These are phyloP conservation scores for Climacteris rufus DNA, from an alignment of 2,113 vertebrate species.

Conservation along the genomic window DNA sequence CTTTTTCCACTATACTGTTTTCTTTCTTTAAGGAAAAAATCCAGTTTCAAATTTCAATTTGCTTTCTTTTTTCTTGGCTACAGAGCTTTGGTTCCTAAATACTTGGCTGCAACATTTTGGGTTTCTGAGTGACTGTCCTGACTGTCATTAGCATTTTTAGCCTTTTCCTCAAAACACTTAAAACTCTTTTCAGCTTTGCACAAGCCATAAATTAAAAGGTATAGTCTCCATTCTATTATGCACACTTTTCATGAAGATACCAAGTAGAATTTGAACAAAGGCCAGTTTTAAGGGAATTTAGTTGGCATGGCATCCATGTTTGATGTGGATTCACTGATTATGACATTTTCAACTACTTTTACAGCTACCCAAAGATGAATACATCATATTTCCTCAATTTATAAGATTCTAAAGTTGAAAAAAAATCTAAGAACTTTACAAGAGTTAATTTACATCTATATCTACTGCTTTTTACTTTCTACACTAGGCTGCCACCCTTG, in stretches of 20 bases:
- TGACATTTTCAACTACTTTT: not conserved
- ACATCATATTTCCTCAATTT: not conserved
- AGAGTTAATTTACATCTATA: not conserved
- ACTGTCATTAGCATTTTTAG: not conserved
- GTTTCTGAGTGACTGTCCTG: not conserved
- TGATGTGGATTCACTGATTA: not conserved
- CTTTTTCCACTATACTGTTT: not conserved
- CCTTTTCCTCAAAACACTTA: not conserved
- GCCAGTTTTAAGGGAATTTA: not conserved
- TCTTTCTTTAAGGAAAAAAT: not conserved
- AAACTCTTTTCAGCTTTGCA: not conserved
- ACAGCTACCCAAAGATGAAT: not conserved
- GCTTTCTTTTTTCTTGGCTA: not conserved
- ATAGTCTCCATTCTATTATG: not conserved
- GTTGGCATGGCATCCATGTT: not conserved
- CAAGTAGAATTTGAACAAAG: not conserved
- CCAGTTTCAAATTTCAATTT: not conserved
- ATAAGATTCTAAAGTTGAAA: not conserved
- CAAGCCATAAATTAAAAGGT: not conserved
- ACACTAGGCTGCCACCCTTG: not conserved
- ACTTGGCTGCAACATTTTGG: not conserved
- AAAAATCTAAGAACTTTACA: not conserved
- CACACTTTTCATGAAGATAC: not conserved
- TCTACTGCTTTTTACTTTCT: not conserved
- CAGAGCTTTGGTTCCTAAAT: not conserved